Conservation (phyloP, 2,888 invertebrate species). For the Tupiocoris notatus region DNA sequence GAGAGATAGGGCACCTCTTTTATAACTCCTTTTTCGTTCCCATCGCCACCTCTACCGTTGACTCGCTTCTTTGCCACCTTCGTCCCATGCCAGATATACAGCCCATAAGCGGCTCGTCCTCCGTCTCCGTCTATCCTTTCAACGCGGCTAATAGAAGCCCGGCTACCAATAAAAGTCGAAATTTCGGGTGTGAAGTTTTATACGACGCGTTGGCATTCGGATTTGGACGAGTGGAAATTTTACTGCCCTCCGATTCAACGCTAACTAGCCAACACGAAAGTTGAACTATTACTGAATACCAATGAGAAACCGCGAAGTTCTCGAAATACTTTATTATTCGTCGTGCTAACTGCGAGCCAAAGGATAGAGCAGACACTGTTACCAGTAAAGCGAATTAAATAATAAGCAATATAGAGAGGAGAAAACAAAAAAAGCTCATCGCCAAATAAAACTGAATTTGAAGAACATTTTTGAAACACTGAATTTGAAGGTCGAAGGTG, state of each 20-base stretch:
- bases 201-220: not conserved
- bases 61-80: not conserved
- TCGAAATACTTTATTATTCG: too few relatives aligned
- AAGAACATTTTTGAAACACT: too few relatives aligned
- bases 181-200: not conserved
- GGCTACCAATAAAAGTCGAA: not conserved
- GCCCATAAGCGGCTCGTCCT: not conserved
- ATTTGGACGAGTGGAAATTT: not conserved
- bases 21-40: slow-evolving; percentile 16
- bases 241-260: not conserved
- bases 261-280: too few relatives aligned
- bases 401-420: too few relatives aligned
- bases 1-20: slow-evolving; percentile 24
- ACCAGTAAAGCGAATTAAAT: too few relatives aligned
- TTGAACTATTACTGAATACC: too few relatives aligned
- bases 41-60: not conserved
- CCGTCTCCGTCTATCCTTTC: not conserved
- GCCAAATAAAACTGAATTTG: too few relatives aligned
- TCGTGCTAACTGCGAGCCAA: too few relatives aligned
- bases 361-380: too few relatives aligned
- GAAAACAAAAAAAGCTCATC: too few relatives aligned
- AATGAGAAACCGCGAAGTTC: too few relatives aligned
- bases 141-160: not conserved
- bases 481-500: too few relatives aligned
- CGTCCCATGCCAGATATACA: not conserved